phyloP scores from a whole-genome alignment of 2,797 vertebrate genomes.

The Vipera latastei region DNA sequence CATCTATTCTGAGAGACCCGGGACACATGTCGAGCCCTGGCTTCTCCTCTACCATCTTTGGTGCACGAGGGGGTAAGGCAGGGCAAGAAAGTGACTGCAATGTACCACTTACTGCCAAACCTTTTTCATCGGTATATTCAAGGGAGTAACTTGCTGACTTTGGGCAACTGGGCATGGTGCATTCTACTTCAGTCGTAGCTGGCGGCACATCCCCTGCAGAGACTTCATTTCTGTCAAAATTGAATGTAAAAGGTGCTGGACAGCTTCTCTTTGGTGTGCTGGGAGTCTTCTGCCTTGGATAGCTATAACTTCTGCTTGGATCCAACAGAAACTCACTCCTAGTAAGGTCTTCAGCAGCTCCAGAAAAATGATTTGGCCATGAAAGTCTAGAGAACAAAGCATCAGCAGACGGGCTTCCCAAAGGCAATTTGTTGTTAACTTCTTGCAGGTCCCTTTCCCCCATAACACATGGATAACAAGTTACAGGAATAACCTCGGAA shows the following conservation, averaged over 20 bases:
- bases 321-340: slow-evolving; percentile 80
- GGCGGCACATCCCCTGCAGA: slow-evolving; percentile 53
- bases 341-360: slow-evolving; percentile 74
- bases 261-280: slow-evolving; percentile 84
- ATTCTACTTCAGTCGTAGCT: slow-evolving; percentile 58
- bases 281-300: slow-evolving; percentile 89
- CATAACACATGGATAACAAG: slow-evolving; percentile 87
- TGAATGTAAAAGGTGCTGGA: slow-evolving; percentile 82
- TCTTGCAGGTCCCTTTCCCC: slow-evolving; percentile 72
- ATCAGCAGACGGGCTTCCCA: slow-evolving; percentile 73
- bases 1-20: slow-evolving; percentile 71
- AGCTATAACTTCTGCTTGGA: slow-evolving; percentile 90
- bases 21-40: slow-evolving; percentile 66
- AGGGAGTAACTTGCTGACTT: slow-evolving; percentile 91
- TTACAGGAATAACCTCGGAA: slow-evolving; percentile 73
- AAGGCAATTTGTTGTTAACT: slow-evolving; percentile 66
- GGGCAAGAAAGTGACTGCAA: slow-evolving; percentile 94
- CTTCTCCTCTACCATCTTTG: slow-evolving; percentile 76
- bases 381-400: slow-evolving; percentile 82
- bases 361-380: slow-evolving; percentile 90
- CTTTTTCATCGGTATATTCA: slow-evolving; percentile 83
- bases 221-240: slow-evolving; percentile 74
- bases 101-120: slow-evolving; percentile 70
- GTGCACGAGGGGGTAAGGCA: slow-evolving; percentile 88
- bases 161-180: slow-evolving; percentile 74